Conservation (phyloP, 92 coral and sea anemone species). For the Siderastrea radians region DNA sequence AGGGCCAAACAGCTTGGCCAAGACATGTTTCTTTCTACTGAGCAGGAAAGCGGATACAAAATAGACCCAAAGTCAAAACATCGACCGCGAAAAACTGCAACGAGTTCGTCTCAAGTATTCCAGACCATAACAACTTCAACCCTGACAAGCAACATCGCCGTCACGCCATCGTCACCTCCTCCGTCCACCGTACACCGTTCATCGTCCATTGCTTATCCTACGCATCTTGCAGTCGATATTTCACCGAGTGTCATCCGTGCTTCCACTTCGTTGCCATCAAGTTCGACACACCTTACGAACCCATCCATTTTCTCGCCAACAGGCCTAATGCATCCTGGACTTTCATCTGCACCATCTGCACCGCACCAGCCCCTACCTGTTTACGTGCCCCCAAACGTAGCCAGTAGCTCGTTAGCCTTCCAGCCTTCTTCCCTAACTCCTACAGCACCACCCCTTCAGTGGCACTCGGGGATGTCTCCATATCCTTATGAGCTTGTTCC, state of each 20-base stretch:
- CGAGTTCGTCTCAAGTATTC: no score
- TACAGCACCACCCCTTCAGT: slow-evolving; percentile 26
- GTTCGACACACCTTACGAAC: no score
- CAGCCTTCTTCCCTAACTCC: neutral
- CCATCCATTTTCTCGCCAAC: no score
- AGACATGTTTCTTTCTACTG: slow-evolving; percentile 3
- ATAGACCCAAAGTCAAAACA: slow-evolving; percentile 56
- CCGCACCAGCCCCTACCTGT: neutral
- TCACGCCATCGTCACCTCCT: neutral
- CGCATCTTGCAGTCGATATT: neutral
- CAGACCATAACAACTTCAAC: neutral
- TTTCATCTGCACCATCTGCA: no score
- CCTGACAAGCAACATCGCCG: neutral
- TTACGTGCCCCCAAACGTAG: slow-evolving; percentile 5
- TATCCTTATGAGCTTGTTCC: slow-evolving; percentile 58
- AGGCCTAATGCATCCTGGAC: neutral
- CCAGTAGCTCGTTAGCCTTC: neutral
- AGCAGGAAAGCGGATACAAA: slow-evolving; percentile 21
- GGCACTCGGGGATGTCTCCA: slow-evolving; percentile 76
- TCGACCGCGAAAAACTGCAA: slow-evolving; percentile 30
- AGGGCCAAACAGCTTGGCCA: neutral
- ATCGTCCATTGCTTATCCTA: neutral
- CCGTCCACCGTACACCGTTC: neutral
- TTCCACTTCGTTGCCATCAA: no score
- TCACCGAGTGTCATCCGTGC: no score